Evolutionary conservation across 1,140 invertebrate species (phyloP).

Genomic region (Wiebesia pumilae): DNA sequence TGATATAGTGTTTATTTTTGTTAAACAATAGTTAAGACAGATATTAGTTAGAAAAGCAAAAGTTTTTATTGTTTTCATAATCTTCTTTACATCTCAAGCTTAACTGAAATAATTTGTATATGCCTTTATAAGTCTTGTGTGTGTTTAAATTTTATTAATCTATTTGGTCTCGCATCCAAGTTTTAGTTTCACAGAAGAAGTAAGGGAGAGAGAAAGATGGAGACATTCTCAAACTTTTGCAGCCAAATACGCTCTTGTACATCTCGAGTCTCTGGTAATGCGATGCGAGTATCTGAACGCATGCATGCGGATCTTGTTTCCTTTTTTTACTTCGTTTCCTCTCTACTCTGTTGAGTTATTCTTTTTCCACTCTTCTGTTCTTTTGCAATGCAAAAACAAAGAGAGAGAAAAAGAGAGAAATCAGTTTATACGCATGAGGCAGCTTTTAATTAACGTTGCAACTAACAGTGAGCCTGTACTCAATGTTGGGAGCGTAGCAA

Average conservation of each 20-base stretch:
- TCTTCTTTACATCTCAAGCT: background rate
- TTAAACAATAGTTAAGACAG: no score
- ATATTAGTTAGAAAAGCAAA: background rate
- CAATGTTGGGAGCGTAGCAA: background rate
- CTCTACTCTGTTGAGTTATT: background rate
- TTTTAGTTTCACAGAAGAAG: constrained; percentile 18
- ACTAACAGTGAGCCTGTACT: constrained; percentile 41
- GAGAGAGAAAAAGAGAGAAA: background rate
- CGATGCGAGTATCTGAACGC: constrained; percentile 59
- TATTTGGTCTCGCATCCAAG: constrained; percentile 53
- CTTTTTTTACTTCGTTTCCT: constrained; percentile 48
- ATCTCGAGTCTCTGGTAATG: constrained; percentile 65
- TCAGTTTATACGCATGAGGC: constrained; percentile 18
- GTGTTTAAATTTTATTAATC: constrained; percentile 70
- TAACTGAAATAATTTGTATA: background rate
- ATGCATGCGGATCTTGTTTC: constrained; percentile 57
- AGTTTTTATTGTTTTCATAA: background rate
- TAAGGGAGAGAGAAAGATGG: background rate
- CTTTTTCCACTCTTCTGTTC: constrained; percentile 32
- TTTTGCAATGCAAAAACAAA: background rate
- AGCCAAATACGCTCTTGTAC: constrained; percentile 6
- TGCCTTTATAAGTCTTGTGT: constrained; percentile 12
- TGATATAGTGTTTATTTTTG: no score
- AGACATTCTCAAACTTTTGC: constrained; percentile 20
- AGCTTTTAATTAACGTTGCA: constrained; percentile 12